Percentiles rank a stretch among this genome's conserved stretches.
These are phyloP conservation scores for Petrocephalus schoutedeni DNA, from an alignment of 2,797 vertebrate genomes.

Conservation along the genomic window DNA sequence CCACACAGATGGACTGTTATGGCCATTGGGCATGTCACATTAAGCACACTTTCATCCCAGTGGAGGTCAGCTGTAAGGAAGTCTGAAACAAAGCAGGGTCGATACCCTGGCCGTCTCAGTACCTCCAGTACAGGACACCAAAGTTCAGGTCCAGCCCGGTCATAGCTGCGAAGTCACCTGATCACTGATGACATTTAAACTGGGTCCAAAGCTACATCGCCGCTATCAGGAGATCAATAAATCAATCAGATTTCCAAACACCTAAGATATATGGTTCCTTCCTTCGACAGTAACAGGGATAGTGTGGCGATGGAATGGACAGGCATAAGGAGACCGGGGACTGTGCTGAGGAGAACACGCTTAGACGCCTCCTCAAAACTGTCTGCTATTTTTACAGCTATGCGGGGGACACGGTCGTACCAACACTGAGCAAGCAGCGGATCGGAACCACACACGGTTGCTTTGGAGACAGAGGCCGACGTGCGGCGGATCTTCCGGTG, in stretches of 20 bases:
- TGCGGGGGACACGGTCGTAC: neutral
- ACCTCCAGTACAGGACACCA: neutral
- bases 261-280: neutral
- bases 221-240: neutral
- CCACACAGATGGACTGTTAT: neutral
- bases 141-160: neutral
- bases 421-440: neutral
- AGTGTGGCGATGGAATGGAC: neutral
- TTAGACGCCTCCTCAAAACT: neutral
- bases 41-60: neutral
- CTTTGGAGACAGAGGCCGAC: slow-evolving; percentile 4
- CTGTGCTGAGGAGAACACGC: neutral
- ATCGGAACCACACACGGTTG: neutral
- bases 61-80: neutral
- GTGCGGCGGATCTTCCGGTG: neutral
- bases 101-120: neutral
- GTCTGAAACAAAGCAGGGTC: neutral
- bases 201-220: neutral
- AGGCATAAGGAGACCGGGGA: neutral
- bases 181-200: neutral
- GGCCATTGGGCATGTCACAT: neutral
- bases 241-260: neutral
- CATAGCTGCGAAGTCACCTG: neutral
- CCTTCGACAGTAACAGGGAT: neutral
- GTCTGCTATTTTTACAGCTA: neutral